Evolutionary conservation across 37 sponge, comb jelly and placozoan species (phyloP).

Genomic region (Theonella swinhoei): DNA sequence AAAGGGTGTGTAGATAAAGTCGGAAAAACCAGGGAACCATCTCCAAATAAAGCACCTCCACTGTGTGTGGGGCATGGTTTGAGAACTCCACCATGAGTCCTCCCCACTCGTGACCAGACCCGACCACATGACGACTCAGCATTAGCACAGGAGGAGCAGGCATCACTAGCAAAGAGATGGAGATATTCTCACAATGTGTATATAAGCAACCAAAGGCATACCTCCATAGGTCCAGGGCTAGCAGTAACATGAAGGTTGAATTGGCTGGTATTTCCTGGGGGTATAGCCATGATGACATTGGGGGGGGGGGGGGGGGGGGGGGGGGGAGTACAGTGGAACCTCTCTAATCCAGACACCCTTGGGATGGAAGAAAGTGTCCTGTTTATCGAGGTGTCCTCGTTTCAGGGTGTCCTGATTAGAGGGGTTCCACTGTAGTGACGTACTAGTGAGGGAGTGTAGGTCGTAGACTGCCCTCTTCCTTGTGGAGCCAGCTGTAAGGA

Average conservation of each 20-base stretch:
- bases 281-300: conserved; percentile 4
- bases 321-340: too few relatives aligned
- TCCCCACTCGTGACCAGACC: conserved; percentile 83
- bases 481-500: background rate
- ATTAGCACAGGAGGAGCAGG: background rate
- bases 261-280: too few relatives aligned
- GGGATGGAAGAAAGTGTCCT: too few relatives aligned
- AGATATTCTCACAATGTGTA: background rate
- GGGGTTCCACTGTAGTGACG: too few relatives aligned
- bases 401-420: too few relatives aligned
- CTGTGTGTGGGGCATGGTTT: conserved; percentile 41
- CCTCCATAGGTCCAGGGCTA: background rate
- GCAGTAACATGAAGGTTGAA: too few relatives aligned
- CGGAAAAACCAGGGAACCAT: conserved; percentile 97
- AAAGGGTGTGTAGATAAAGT: conserved; percentile 83
- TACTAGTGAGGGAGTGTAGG: conserved; percentile 3
- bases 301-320: conserved; percentile 5
- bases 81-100: conserved; percentile 61
- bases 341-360: too few relatives aligned
- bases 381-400: too few relatives aligned
- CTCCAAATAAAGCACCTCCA: conserved; percentile 67
- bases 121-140: conserved; percentile 2
- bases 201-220: background rate
- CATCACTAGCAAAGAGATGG: background rate
- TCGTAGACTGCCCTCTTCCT: background rate